Evolutionary conservation across 2,888 invertebrate species (phyloP), one percentile per base, ranked within the genome.

Genomic region (Eupelmus urozonus): DNA sequence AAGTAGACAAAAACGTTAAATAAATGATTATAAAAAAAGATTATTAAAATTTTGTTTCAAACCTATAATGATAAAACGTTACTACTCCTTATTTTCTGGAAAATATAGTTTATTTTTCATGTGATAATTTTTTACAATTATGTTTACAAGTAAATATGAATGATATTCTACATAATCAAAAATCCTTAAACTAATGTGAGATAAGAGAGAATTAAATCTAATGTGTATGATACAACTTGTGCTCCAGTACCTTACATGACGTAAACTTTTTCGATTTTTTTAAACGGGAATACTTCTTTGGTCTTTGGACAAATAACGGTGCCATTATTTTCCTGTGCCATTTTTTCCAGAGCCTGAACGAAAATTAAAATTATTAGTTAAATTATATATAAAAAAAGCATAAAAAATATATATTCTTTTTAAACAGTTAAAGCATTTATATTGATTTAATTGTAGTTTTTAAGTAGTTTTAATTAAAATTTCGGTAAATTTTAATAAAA

Each of bases 261-360:
- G 89, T 95, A 99, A 63, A 99, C 98, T 91, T 98, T 98, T 89
- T 98, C 97, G 62, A 96, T 95, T 89, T 98, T 97, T 85, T 96
- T 96, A 90, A 96, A 94, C 81, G 95, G 93, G 91, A 95, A 99
- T 82, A 95, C 94, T 88, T 97, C 96, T 90, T 97, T 97, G 77
- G 98, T 98, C 87, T 97, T 94, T 40, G 98, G 98, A 90, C 98
- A 99, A 80, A 95, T 94, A 80, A 99, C 94, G 84, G 95, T 95
- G 57, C 98, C 98, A 85, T 97, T 96, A 86, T 98, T 97, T 88
- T 96, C 95, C 71, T 91, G 90, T 86, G 98, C 97, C 95, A 98
- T 97, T 88, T 96, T 95, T 84, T 95, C 94, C 77, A 99, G 91
- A 16, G 98, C 96, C 96, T 97, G 89, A 1, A 91, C 3, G 16